phyloP scores from a whole-genome alignment of 1,140 invertebrate species.

The Drosophila cardini region DNA sequence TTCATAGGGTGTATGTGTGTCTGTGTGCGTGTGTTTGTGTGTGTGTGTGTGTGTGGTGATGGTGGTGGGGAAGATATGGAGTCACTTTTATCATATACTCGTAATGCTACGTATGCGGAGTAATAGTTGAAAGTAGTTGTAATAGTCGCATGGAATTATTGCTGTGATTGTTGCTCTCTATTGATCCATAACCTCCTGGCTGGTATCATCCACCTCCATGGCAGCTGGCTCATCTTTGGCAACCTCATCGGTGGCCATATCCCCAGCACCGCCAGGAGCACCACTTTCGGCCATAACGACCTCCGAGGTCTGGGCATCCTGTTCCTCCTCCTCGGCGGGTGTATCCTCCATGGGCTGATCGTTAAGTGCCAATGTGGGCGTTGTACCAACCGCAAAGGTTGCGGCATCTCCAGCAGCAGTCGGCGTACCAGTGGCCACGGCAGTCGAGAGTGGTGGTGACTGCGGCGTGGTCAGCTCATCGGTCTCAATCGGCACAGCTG shows the following conservation, averaged over 20 bases:
- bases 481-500: constrained; percentile 28
- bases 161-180: constrained; percentile 43
- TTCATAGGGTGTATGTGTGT: neutral
- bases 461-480: constrained; percentile 45
- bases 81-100: constrained; percentile 31
- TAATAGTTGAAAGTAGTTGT: constrained; percentile 51
- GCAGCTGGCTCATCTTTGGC: constrained; percentile 73
- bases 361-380: constrained; percentile 60
- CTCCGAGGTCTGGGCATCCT: constrained; percentile 43
- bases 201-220: constrained; percentile 84
- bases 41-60: neutral
- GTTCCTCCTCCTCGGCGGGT: constrained; percentile 58
- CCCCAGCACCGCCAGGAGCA: constrained; percentile 24
- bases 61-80: neutral
- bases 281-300: constrained; percentile 73
- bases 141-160: constrained; percentile 30
- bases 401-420: neutral
- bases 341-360: constrained; percentile 82
- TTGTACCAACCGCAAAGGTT: constrained; percentile 9
- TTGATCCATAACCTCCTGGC: constrained; percentile 84
- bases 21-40: constrained; percentile 1
- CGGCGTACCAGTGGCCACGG: constrained; percentile 20
- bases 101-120: constrained; percentile 49
- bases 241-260: constrained; percentile 77
- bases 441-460: constrained; percentile 16